Conservation (phyloP, 37 sponge, comb jelly and placozoan genomes). For the Halichondria panicea region DNA sequence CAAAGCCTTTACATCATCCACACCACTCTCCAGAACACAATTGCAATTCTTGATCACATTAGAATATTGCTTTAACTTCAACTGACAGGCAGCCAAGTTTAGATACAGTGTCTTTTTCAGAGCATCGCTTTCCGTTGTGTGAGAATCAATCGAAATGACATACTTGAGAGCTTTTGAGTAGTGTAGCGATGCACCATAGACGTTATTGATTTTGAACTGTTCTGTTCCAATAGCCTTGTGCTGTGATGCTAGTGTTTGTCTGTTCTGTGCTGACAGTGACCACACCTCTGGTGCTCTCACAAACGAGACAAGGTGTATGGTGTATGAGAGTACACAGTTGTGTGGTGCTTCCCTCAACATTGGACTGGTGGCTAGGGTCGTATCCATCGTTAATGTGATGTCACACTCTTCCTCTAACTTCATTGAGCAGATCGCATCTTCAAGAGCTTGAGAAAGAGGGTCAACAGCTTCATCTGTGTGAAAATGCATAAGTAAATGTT, state of each 20-base stretch:
- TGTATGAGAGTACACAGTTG: slow-evolving; percentile 6
- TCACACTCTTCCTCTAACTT: slow-evolving; percentile 34
- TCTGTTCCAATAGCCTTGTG: slow-evolving; percentile 48
- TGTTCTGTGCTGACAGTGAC: slow-evolving; percentile 31
- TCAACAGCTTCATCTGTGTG: slow-evolving; percentile 24
- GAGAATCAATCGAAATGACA: slow-evolving; percentile 10
- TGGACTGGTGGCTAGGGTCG: not conserved
- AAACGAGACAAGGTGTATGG: slow-evolving; percentile 30
- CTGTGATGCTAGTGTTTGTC: slow-evolving; percentile 24
- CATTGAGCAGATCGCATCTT: slow-evolving; percentile 31
- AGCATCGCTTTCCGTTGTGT: slow-evolving; percentile 6
- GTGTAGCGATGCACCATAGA: slow-evolving; percentile 24
- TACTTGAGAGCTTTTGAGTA: slow-evolving; percentile 64
- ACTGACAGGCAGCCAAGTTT: slow-evolving; percentile 77
- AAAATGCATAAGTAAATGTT: not conserved
- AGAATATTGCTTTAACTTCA: slow-evolving; percentile 39
- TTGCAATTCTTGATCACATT: slow-evolving; percentile 47
- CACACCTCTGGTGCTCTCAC: slow-evolving; percentile 44
- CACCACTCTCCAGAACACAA: slow-evolving; percentile 29
- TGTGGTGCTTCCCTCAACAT: not conserved
- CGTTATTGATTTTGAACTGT: slow-evolving; percentile 17
- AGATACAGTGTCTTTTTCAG: slow-evolving; percentile 18
- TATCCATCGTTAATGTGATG: not conserved
- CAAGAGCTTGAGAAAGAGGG: slow-evolving; percentile 4
- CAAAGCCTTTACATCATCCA: slow-evolving; percentile 47